Conservation (phyloP, 2,888 invertebrate genomes). For the Nudaria mundana region DNA sequence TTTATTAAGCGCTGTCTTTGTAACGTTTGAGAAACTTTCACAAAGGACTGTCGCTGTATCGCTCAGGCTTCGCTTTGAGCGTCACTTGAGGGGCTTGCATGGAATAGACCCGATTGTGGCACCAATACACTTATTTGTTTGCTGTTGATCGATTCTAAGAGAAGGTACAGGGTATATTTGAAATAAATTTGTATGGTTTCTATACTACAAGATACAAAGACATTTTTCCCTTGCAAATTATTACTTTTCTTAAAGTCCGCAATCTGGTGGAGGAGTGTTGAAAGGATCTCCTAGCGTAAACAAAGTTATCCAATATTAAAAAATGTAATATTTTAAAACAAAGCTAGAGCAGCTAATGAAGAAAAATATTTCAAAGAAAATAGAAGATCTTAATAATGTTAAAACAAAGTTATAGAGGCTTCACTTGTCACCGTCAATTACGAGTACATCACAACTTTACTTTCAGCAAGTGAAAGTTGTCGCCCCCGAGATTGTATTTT, state of each 20-base stretch:
- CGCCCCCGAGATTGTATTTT: constrained; percentile 75
- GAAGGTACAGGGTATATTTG: constrained; percentile 22
- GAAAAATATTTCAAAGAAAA: not conserved
- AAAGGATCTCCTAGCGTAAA: too few relatives aligned
- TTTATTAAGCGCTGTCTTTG: constrained; percentile 47
- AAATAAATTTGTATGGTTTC: constrained; percentile 42
- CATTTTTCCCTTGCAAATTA: too few relatives aligned
- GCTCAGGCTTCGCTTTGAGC: constrained; percentile 67
- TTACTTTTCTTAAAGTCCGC: too few relatives aligned
- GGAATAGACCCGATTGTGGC: constrained; percentile 60
- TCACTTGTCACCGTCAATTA: constrained; percentile 59
- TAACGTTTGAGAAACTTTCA: constrained; percentile 46
- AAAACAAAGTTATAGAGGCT: constrained; percentile 14
- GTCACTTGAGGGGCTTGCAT: constrained; percentile 61
- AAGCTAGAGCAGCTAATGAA: too few relatives aligned
- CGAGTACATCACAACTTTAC: constrained; percentile 70
- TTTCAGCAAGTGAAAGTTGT: constrained; percentile 49
- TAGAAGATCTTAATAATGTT: constrained; percentile 14
- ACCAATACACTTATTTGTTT: constrained; percentile 72
- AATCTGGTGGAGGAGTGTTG: too few relatives aligned
- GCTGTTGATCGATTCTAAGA: constrained; percentile 60
- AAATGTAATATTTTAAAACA: too few relatives aligned
- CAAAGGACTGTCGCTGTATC: constrained; percentile 46
- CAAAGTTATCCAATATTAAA: too few relatives aligned
- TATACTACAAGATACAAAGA: not conserved